Conservation (phyloP, 2,797 vertebrate genomes). For the Molothrus aeneus region DNA sequence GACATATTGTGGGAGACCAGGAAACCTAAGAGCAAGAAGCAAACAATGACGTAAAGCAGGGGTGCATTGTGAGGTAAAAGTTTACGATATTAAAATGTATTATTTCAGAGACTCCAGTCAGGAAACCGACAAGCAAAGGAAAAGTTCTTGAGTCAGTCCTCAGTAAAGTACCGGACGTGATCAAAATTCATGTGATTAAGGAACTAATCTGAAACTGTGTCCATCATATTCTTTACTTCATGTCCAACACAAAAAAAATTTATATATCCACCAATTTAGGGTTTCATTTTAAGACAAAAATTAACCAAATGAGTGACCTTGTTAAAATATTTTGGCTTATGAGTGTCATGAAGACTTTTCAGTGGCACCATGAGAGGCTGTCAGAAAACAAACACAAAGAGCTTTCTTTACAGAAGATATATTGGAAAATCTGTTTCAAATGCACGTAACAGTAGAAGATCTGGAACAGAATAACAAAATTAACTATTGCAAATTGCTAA, state of each 20-base stretch:
- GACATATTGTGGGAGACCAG: not conserved
- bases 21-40: not conserved
- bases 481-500: not conserved
- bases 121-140: not conserved
- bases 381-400: not conserved
- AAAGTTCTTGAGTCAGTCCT: not conserved
- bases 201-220: not conserved
- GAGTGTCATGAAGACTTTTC: not conserved
- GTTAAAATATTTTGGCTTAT: not conserved
- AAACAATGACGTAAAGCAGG: not conserved
- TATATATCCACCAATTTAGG: not conserved
- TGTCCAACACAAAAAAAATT: fast-evolving
- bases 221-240: not conserved
- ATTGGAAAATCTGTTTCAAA: not conserved
- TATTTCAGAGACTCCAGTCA: not conserved
- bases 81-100: not conserved
- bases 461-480: not conserved
- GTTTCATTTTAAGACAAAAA: not conserved
- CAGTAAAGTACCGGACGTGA: not conserved
- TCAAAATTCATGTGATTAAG: not conserved
- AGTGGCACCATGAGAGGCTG: not conserved
- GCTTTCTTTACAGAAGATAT: not conserved
- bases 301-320: not conserved
- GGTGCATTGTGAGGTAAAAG: not conserved
- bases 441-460: not conserved